Conservation (phyloP, 2,888 invertebrate genomes). For the Sipha maydis region DNA sequence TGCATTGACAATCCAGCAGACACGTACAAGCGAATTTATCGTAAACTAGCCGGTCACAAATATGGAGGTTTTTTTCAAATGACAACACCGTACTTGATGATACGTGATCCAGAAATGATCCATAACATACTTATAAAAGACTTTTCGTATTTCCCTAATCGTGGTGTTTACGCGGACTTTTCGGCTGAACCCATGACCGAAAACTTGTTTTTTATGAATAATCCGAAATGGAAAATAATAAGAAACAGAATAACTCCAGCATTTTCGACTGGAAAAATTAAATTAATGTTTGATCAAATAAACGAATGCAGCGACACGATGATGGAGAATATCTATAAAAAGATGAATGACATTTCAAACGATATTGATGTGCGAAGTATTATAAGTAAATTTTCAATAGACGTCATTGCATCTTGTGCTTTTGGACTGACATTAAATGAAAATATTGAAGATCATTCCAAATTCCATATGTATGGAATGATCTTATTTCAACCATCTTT, state of each 20-base stretch:
- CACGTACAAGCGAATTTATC: not conserved
- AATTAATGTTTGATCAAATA: conserved; percentile 70
- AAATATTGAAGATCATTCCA: conserved; percentile 67
- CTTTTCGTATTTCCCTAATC: conserved; percentile 69
- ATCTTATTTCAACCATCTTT: conserved; percentile 20
- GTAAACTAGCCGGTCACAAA: not conserved
- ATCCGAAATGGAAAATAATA: conserved; percentile 71
- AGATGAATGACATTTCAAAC: not conserved
- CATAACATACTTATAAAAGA: conserved; percentile 69
- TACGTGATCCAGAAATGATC: conserved; percentile 69
- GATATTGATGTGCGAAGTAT: conserved; percentile 67
- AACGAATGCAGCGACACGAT: conserved; percentile 67
- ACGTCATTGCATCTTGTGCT: conserved; percentile 70
- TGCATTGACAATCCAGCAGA: not conserved
- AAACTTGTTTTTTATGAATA: conserved; percentile 68
- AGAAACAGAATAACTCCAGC: conserved; percentile 71
- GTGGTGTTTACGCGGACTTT: conserved; percentile 67
- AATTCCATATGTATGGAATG: conserved; percentile 66
- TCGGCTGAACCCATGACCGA: conserved; percentile 67
- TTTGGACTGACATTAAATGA: conserved; percentile 70
- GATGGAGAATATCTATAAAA: conserved; percentile 11
- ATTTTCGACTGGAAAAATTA: conserved; percentile 71
- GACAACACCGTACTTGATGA: conserved; percentile 69
- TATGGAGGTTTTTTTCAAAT: conserved; percentile 70
- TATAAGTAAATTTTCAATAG: conserved; percentile 69